Conservation (phyloP, 2,888 invertebrate species). For the Oeneis ivallda region DNA sequence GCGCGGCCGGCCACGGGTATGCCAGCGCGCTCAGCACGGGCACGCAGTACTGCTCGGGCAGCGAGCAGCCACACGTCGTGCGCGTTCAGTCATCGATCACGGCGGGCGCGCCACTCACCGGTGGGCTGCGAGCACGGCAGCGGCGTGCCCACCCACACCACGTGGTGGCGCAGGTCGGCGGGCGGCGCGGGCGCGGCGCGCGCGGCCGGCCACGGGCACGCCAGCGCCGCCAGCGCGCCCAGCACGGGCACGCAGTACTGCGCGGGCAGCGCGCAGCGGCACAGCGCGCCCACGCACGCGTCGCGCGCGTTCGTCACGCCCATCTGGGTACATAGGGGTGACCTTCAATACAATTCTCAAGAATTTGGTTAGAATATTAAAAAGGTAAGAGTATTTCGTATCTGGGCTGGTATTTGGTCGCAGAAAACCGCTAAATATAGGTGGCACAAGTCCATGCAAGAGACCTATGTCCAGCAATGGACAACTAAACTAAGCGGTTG, state of each 20-base stretch:
- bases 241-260: constrained; percentile 96
- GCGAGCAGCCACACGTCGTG: constrained; percentile 98
- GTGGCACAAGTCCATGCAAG: too few species aligned
- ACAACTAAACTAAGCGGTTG: too few species aligned
- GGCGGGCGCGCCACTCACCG: constrained; percentile 37
- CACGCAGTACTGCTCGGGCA: constrained; percentile 95
- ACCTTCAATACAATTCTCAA: too few species aligned
- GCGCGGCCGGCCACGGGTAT: constrained; percentile 90
- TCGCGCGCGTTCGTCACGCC: constrained; percentile 87
- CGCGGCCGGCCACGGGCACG: constrained; percentile 91
- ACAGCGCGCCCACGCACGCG: constrained; percentile 96
- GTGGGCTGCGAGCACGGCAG: constrained; percentile 77
- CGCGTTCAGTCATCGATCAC: too few species aligned
- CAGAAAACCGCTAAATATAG: too few species aligned
- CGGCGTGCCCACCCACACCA: neutral
- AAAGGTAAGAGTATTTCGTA: too few species aligned
- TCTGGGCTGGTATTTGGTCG: too few species aligned
- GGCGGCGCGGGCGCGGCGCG: neutral
- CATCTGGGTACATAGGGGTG: constrained; percentile 48
- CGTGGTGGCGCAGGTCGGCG: constrained; percentile 3
- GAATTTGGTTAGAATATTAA: too few species aligned
- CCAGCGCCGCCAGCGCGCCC: constrained; percentile 91
- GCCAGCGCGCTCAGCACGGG: constrained; percentile 93
- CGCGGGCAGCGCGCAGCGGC: constrained; percentile 97
- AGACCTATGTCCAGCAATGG: too few species aligned